Base-by-base conservation (phyloP, 2,797 vertebrate genomes). In the Dipus sagitta region DNA sequence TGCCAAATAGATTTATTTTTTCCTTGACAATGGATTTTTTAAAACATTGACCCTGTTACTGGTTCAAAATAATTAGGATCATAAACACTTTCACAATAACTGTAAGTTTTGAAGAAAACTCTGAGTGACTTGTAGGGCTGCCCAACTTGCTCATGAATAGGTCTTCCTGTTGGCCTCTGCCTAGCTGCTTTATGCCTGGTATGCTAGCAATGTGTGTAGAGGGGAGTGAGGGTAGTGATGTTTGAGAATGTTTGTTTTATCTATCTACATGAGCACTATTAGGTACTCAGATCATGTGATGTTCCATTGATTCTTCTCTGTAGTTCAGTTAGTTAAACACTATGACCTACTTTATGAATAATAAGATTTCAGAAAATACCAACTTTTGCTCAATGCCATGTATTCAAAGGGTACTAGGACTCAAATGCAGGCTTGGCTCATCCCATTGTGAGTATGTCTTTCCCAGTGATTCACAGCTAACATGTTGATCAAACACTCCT, bases 51-150 rank as follows among this genome's bases (percentile, higher is more conserved):
- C 79, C 20, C 64, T 93, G 11, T 92, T 68, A 77, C n/a, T 86
- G 2, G 10, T 77, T 93, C 92, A 82, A 58, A 92, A 86, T 92
- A 65, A 80, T 67, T 86, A 52, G 42, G 58, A 77, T 91, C 32
- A 80, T 90, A 83, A 94, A 79, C 13, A 93, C 58, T 84, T 95
- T 90, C 2, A 62, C 52, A 95, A 42, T 79, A 92, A 70, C 77
- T 65, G 10, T 60, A 68, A 76, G 32, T 90, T 88, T 24, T 84
- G 47, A 72, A 85, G 67, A 83, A 77, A 52, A 79, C 47, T 70
- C 78, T 23, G 21, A 23, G 10, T 92, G 76, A 38, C 20, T 67
- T 87, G 7, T 21, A 68, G 32, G 32, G 30, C 70, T 86, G 18
- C 30, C 4, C 9, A 24, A 5, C 38, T 70, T n/a, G 32, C 17